Percentiles rank a stretch among this genome's conserved stretches.
Evolutionary conservation across 2,113 vertebrate genomes (phyloP).

Genomic region (Excalfactoria chinensis): DNA sequence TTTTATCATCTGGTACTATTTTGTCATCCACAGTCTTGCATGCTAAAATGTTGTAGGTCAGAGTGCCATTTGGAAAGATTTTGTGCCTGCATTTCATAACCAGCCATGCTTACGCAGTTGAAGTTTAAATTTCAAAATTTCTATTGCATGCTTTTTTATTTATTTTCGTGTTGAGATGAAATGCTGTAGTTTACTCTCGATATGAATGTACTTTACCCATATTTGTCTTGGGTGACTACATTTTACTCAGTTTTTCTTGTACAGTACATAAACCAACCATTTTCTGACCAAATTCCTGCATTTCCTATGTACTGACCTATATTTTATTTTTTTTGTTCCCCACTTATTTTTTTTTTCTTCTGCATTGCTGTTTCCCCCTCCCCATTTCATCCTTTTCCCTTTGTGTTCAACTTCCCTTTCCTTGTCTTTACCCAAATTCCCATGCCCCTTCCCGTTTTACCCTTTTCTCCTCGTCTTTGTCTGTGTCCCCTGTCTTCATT

Average conservation of each 20-base stretch:
- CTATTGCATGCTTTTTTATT: slow-evolving; percentile 86
- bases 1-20: slow-evolving; percentile 75
- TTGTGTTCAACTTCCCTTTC: slow-evolving; percentile 80
- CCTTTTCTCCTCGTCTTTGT: slow-evolving; percentile 80
- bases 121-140: slow-evolving; percentile 79
- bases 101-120: slow-evolving; percentile 82
- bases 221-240: slow-evolving; percentile 94
- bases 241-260: slow-evolving; percentile 94
- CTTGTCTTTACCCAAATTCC: slow-evolving; percentile 82
- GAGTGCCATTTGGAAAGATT: slow-evolving; percentile 81
- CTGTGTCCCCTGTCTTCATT: slow-evolving; percentile 77
- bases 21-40: slow-evolving; percentile 84
- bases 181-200: slow-evolving; percentile 86
- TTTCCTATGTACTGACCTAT: slow-evolving; percentile 99
- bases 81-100: slow-evolving; percentile 86
- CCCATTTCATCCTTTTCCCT: slow-evolving; percentile 84
- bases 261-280: slow-evolving; percentile 98
- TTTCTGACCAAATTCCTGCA: slow-evolving; percentile 99
- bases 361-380: slow-evolving; percentile 88
- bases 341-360: slow-evolving; percentile 90
- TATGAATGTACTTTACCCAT: slow-evolving; percentile 92
- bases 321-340: slow-evolving; percentile 99
- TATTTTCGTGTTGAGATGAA: slow-evolving; percentile 80
- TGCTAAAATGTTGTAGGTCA: slow-evolving; percentile 76
- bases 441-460: slow-evolving; percentile 74